Percentiles rank a stretch among this genome's conserved stretches.
Conservation (phyloP, 2,113 vertebrate genomes). For the Geococcyx californianus region DNA sequence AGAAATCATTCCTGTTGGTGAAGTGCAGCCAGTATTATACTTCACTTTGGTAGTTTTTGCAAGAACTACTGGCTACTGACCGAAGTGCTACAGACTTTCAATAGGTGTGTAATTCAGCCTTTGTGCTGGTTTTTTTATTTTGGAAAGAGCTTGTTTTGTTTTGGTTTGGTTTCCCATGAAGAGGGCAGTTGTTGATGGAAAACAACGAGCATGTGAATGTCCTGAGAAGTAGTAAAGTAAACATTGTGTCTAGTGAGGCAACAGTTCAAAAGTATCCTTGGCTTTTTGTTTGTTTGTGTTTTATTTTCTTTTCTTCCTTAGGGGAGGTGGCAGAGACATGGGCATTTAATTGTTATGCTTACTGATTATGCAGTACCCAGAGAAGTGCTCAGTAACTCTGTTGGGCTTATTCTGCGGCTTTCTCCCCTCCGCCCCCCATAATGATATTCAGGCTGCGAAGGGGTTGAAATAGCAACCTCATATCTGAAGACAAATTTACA, state of each 20-base stretch:
- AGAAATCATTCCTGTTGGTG: rapidly evolving
- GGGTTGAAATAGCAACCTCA: constrained; percentile 70
- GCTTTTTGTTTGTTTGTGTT: background rate
- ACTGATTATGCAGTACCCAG: background rate
- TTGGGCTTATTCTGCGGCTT: constrained; percentile 34
- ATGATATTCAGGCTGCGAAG: constrained; percentile 60
- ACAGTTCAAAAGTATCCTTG: background rate
- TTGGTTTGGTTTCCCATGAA: background rate
- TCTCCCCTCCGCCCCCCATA: background rate
- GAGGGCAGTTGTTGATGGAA: background rate
- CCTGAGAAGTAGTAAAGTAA: background rate
- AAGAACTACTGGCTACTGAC: too few relatives aligned
- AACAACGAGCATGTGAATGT: background rate
- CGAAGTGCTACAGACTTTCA: rapidly evolving
- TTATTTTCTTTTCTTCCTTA: background rate
- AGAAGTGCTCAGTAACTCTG: background rate
- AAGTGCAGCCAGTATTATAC: background rate
- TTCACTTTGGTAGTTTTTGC: too few relatives aligned
- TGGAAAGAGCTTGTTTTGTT: background rate
- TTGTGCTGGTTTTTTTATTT: background rate
- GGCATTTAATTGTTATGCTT: background rate
- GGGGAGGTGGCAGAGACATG: background rate
- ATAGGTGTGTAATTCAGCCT: background rate
- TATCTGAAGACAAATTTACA: constrained; percentile 79
- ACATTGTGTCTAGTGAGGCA: background rate